phyloP scores from a whole-genome alignment of 2,113 vertebrate genomes.

The Syngnathus floridae region DNA sequence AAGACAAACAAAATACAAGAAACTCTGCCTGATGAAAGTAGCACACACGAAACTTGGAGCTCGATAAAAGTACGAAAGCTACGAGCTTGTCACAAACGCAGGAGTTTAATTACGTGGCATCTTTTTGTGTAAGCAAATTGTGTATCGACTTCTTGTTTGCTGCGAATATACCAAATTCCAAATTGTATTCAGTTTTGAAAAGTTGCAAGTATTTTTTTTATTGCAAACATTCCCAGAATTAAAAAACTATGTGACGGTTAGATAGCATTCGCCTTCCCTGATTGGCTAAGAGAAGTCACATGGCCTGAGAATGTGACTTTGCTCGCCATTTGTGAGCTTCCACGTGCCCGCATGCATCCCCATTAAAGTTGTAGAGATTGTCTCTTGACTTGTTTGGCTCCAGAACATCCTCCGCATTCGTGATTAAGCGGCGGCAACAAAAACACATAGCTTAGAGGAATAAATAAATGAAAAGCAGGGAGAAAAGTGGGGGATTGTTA shows the following conservation, averaged over 20 bases:
- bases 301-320: background rate
- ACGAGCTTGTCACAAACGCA: conserved; percentile 41
- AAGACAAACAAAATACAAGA: conserved; percentile 72
- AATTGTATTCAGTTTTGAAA: too few species aligned
- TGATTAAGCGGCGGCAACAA: conserved; percentile 44
- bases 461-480: conserved; percentile 60
- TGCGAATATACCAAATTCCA: too few species aligned
- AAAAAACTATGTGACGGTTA: too few species aligned
- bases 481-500: conserved; percentile 45
- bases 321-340: background rate
- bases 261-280: too few species aligned
- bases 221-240: too few species aligned
- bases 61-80: conserved; percentile 50
- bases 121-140: too few species aligned
- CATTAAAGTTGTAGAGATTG: background rate
- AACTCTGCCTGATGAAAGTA: conserved; percentile 67
- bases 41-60: conserved; percentile 31
- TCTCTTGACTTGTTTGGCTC: conserved; percentile 30
- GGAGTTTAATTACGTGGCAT: background rate
- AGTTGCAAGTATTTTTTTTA: too few species aligned
- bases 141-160: too few species aligned
- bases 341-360: background rate
- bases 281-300: background rate
- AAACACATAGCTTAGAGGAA: conserved; percentile 46
- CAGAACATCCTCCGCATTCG: conserved; percentile 37